Evolutionary conservation across 2,113 vertebrate species (phyloP).

Genomic region (Talpa occidentalis): DNA sequence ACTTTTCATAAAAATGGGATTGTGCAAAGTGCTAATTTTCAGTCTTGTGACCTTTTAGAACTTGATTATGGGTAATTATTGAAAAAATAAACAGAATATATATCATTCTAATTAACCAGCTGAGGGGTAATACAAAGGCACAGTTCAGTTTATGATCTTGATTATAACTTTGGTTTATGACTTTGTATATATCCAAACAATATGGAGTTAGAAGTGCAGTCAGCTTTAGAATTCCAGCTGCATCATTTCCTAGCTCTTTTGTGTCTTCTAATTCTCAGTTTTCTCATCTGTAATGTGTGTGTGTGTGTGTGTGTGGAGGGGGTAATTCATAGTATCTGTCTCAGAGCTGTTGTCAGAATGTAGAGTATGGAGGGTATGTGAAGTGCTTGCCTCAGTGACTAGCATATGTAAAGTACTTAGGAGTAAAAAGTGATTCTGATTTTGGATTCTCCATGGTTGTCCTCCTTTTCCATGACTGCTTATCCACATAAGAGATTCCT

Average conservation of each 20-base stretch:
- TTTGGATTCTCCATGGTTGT: background rate
- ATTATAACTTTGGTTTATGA: background rate
- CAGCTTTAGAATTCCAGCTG: background rate
- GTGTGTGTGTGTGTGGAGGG: no score
- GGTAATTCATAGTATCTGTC: background rate
- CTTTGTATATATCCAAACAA: background rate
- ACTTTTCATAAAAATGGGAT: conserved; percentile 37
- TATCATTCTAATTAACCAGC: background rate
- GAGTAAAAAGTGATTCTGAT: background rate
- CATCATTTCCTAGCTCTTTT: background rate
- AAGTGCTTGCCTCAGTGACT: background rate
- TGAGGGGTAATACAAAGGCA: background rate
- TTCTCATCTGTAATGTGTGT: background rate
- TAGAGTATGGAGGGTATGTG: background rate
- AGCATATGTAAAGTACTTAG: background rate
- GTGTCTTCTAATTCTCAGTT: background rate
- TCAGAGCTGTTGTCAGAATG: background rate
- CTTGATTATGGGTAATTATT: background rate
- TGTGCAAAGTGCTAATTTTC: background rate
- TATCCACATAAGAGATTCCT: background rate
- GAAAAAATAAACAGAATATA: background rate
- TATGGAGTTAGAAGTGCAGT: background rate
- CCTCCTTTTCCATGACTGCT: background rate
- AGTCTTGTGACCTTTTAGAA: background rate
- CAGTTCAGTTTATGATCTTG: background rate